phyloP scores from a whole-genome alignment of 2,797 vertebrate genomes.

The Cottoperca gobio region DNA sequence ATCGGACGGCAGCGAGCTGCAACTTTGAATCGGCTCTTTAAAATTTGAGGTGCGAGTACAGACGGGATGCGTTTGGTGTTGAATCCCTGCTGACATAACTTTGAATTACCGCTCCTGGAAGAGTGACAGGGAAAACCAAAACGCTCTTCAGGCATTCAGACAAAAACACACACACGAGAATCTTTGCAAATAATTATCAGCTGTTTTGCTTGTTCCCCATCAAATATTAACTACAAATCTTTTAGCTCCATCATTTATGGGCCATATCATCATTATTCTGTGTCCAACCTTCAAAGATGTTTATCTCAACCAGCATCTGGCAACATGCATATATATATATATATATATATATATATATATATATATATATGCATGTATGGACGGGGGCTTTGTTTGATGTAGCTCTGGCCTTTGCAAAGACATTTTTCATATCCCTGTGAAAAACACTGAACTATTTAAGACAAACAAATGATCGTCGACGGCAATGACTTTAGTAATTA shows the following conservation, averaged over 20 bases:
- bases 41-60: conserved; percentile 7
- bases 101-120: not conserved
- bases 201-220: conserved; percentile 31
- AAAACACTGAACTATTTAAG: not conserved
- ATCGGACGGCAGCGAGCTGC: not conserved
- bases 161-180: no score
- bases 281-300: conserved; percentile 46
- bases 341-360: no score
- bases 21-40: conserved; percentile 11
- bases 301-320: conserved; percentile 28
- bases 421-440: conserved; percentile 24
- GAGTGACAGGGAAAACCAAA: no score
- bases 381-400: conserved; percentile 14
- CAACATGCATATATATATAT: no score
- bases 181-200: conserved; percentile 16
- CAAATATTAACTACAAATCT: conserved; percentile 26
- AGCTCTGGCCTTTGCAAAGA: conserved; percentile 1
- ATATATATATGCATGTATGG: not conserved
- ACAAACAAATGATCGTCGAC: conserved; percentile 4
- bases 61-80: not conserved
- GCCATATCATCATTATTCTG: conserved; percentile 38
- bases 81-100: conserved; percentile 13
- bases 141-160: no score
- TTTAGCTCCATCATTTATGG: conserved; percentile 31
- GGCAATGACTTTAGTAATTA: not conserved